Conservation (phyloP, 2,113 vertebrate species). For the Pitta sordida region DNA sequence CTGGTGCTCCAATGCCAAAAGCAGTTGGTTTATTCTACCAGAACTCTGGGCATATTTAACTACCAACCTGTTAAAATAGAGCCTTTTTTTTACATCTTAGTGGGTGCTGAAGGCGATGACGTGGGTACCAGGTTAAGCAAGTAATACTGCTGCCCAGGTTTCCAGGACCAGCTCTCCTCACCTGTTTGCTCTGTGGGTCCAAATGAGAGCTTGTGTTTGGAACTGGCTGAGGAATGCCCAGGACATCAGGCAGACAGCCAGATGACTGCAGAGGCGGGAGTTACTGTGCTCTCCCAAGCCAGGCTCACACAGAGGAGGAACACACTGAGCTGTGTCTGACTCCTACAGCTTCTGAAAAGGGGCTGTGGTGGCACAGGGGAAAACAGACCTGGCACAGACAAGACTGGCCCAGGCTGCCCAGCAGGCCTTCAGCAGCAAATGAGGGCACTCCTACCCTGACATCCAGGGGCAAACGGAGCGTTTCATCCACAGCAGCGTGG, state of each 20-base stretch:
- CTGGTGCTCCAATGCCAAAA: not conserved
- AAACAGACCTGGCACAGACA: not conserved
- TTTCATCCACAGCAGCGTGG: constrained; percentile 19
- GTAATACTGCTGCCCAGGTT: not conserved
- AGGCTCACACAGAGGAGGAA: not conserved
- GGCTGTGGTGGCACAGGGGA: not conserved
- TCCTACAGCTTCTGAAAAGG: not conserved
- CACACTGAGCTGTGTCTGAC: not conserved
- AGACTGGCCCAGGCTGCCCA: not conserved
- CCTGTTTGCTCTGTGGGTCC: not conserved
- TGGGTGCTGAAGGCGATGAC: not conserved
- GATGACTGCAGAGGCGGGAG: not conserved
- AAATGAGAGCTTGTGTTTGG: not conserved
- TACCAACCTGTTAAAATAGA: not conserved
- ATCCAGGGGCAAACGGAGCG: not conserved
- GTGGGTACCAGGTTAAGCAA: not conserved
- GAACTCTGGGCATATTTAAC: not conserved
- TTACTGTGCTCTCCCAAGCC: not conserved
- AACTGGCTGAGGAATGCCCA: not conserved
- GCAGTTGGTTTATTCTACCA: not conserved
- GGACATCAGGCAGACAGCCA: not conserved
- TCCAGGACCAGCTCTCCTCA: not conserved
- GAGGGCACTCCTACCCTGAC: constrained; percentile 11
- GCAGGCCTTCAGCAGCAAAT: constrained; percentile 5
- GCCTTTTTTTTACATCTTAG: not conserved